Evolutionary conservation across 2,797 vertebrate genomes (phyloP).

Genomic region (Scolopax bukidnonensis): DNA sequence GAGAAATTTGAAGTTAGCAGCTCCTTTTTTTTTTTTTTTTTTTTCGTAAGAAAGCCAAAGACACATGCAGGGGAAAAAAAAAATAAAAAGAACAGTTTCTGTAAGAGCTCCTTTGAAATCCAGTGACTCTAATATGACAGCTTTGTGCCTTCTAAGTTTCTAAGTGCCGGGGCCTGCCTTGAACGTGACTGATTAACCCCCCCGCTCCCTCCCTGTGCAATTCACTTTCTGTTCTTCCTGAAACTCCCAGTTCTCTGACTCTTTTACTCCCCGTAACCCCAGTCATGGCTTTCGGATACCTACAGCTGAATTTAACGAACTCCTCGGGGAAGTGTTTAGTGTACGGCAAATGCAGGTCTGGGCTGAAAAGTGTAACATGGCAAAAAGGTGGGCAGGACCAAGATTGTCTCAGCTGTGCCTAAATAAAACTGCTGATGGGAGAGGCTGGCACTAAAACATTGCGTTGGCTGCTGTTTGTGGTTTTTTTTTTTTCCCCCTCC

Average conservation of each 20-base stretch:
- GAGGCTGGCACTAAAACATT: conserved; percentile 47
- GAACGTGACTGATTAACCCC: neutral
- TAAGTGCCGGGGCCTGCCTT: conserved; percentile 33
- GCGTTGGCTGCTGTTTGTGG: neutral
- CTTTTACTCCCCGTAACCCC: neutral
- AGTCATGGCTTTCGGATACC: neutral
- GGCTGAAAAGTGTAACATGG: conserved; percentile 32
- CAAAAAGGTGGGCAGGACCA: conserved; percentile 60
- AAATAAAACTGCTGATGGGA: conserved; percentile 57
- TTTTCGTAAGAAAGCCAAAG: neutral
- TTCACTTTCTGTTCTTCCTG: neutral
- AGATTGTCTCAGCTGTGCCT: conserved; percentile 72
- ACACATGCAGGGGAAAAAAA: neutral
- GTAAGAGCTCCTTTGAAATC: conserved; percentile 64
- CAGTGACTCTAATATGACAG: conserved; percentile 33
- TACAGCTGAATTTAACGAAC: neutral
- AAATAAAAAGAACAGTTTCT: neutral
- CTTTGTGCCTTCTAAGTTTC: conserved; percentile 38
- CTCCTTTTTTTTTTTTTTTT: neutral
- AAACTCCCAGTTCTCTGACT: neutral
- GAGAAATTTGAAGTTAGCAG: conserved; percentile 67
- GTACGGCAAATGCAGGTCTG: conserved; percentile 9
- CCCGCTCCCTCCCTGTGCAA: neutral
- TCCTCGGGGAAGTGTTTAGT: neutral
- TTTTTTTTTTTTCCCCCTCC: neutral